These are phyloP conservation scores for Sylvicola cinctus DNA, from an alignment of 2,888 invertebrate genomes.

Conservation along the genomic window DNA sequence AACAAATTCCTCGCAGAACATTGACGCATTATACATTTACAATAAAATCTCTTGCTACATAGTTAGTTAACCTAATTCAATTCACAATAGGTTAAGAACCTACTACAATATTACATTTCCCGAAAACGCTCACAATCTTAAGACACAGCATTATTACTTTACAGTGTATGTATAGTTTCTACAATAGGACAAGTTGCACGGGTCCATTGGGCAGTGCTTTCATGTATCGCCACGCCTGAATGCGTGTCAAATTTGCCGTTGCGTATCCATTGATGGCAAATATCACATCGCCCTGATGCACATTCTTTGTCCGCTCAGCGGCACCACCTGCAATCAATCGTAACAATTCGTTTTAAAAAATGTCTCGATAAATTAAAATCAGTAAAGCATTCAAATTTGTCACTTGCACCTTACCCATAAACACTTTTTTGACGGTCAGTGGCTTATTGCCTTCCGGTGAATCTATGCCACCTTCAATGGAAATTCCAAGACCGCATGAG, in stretches of 20 bases:
- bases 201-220: slow-evolving; percentile 75
- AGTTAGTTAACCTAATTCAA: too few species aligned
- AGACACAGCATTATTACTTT: background rate
- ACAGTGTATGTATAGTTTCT: slow-evolving; percentile 7
- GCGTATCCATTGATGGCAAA: slow-evolving; percentile 63
- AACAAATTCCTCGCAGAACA: too few species aligned
- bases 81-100: too few species aligned
- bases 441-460: slow-evolving; percentile 79
- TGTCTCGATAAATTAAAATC: background rate
- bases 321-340: slow-evolving; percentile 64
- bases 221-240: slow-evolving; percentile 85
- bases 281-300: slow-evolving; percentile 74
- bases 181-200: slow-evolving; percentile 30
- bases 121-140: background rate
- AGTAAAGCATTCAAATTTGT: background rate
- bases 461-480: slow-evolving; percentile 82
- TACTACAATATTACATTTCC: background rate
- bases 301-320: slow-evolving; percentile 66
- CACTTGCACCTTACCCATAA: slow-evolving; percentile 48
- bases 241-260: slow-evolving; percentile 68
- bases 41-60: too few species aligned
- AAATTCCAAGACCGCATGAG: slow-evolving; percentile 82
- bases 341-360: slow-evolving; percentile 1
- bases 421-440: slow-evolving; percentile 77
- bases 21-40: too few species aligned